A percentile compares a stretch with the other conserved stretches of the same genome.
Evolutionary conservation across 2,113 vertebrate species (phyloP).

Genomic region (Pyrgilauda ruficollis): DNA sequence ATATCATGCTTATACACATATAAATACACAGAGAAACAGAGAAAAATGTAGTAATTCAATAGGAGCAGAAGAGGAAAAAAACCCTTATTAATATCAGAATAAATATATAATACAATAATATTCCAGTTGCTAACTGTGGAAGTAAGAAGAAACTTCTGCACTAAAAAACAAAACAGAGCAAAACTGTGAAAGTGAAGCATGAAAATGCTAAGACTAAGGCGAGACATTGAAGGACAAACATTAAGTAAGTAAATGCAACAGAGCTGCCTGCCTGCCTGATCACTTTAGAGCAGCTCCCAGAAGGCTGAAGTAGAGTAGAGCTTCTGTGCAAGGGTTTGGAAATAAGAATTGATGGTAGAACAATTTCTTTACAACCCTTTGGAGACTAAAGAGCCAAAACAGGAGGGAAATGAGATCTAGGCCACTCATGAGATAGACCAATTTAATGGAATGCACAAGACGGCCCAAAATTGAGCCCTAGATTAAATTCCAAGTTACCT

Average conservation of each 20-base stretch:
- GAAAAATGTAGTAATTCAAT: background rate
- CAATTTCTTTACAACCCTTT: slow-evolving; percentile 34
- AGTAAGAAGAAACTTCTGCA: background rate
- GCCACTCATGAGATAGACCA: background rate
- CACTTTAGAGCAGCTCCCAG: slow-evolving; percentile 23
- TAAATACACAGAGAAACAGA: background rate
- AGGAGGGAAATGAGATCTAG: slow-evolving; percentile 34
- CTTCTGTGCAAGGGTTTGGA: background rate
- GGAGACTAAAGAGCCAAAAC: slow-evolving; percentile 21
- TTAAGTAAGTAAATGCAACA: slow-evolving; percentile 30
- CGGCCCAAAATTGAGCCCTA: slow-evolving; percentile 12
- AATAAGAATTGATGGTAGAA: slow-evolving; percentile 44
- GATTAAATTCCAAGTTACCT: slow-evolving; percentile 38
- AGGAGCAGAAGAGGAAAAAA: background rate
- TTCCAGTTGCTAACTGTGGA: background rate
- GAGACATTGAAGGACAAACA: background rate
- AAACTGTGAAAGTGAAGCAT: background rate
- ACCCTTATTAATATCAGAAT: background rate
- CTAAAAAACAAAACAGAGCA: background rate
- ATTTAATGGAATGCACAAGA: slow-evolving; percentile 29
- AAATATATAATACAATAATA: background rate
- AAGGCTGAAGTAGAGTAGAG: background rate
- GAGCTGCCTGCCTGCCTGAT: background rate
- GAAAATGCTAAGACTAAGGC: background rate
- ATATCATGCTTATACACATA: background rate